These are phyloP conservation scores for Epinephelus cyanopodus DNA, from an alignment of 2,113 vertebrate species.

Conservation along the genomic window DNA sequence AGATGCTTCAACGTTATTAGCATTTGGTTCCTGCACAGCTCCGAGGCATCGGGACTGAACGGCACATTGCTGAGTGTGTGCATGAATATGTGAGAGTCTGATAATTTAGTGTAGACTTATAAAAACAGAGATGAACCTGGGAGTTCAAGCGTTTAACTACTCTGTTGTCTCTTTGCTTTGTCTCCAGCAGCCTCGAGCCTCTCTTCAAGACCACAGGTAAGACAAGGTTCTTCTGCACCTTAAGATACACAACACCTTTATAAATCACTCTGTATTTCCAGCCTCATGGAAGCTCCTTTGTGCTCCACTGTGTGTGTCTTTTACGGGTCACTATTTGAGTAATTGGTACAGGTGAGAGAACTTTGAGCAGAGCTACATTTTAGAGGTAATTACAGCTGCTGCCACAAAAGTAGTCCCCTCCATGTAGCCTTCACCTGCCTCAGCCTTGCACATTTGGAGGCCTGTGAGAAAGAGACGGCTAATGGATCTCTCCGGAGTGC, in stretches of 20 bases:
- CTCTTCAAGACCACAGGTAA: conserved; percentile 85
- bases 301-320: not conserved
- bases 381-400: conserved; percentile 53
- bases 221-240: not conserved
- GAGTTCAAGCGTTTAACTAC: conserved; percentile 50
- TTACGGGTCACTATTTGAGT: not conserved
- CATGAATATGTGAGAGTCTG: conserved; percentile 47
- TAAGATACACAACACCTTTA: not conserved
- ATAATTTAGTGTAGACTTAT: conserved; percentile 45
- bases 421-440: conserved; percentile 39
- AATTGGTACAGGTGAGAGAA: conserved; percentile 21
- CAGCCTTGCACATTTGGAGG: conserved; percentile 23
- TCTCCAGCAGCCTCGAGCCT: conserved; percentile 79
- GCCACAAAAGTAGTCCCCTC: conserved; percentile 18
- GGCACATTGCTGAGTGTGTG: conserved; percentile 24
- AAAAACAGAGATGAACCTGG: conserved; percentile 42
- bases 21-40: conserved; percentile 59
- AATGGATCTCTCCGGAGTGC: conserved; percentile 58
- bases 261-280: not conserved
- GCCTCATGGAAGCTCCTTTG: not conserved
- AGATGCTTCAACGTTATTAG: conserved; percentile 50
- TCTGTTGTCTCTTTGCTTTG: conserved; percentile 56
- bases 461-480: conserved; percentile 36
- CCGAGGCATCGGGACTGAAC: conserved; percentile 24
- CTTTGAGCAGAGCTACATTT: conserved; percentile 28